Evolutionary conservation across 2,888 invertebrate genomes (phyloP).

Genomic region (Hydriomena furcata): DNA sequence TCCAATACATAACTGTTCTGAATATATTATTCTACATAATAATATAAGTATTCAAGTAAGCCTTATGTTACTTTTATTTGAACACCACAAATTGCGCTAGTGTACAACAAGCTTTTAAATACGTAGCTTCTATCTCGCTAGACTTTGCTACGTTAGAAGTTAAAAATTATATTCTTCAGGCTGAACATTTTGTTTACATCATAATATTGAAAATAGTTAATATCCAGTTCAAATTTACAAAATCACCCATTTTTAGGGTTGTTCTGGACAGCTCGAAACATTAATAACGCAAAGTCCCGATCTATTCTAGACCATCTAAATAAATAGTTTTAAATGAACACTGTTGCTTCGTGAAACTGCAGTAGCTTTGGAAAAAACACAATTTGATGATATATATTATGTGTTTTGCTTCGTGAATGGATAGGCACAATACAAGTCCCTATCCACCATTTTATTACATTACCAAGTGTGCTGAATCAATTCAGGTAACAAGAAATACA

Average conservation of each 20-base stretch:
- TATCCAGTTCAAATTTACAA: neutral
- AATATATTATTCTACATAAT: constrained; percentile 33
- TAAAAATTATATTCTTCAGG: constrained; percentile 21
- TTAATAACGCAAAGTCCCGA: neutral
- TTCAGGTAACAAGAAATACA: too few relatives aligned
- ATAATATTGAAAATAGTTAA: constrained; percentile 3
- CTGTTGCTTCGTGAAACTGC: constrained; percentile 21
- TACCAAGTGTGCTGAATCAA: too few relatives aligned
- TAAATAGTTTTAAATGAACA: neutral
- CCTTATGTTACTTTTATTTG: constrained; percentile 20
- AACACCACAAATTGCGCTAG: constrained; percentile 7
- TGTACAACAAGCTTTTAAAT: neutral
- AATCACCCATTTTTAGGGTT: neutral
- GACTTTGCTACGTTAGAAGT: constrained; percentile 21
- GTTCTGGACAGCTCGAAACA: neutral
- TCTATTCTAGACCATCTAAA: too few relatives aligned
- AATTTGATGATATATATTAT: too few relatives aligned
- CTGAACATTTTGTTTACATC: constrained; percentile 29
- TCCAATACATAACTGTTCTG: constrained; percentile 8
- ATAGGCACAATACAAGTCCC: too few relatives aligned
- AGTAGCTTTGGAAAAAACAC: neutral
- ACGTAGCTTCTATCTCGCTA: constrained; percentile 13
- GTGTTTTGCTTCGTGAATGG: too few relatives aligned
- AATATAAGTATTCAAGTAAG: constrained; percentile 24
- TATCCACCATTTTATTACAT: too few relatives aligned